Evolutionary conservation across 2,113 vertebrate genomes (phyloP).

Genomic region (Ellobius talpinus): DNA sequence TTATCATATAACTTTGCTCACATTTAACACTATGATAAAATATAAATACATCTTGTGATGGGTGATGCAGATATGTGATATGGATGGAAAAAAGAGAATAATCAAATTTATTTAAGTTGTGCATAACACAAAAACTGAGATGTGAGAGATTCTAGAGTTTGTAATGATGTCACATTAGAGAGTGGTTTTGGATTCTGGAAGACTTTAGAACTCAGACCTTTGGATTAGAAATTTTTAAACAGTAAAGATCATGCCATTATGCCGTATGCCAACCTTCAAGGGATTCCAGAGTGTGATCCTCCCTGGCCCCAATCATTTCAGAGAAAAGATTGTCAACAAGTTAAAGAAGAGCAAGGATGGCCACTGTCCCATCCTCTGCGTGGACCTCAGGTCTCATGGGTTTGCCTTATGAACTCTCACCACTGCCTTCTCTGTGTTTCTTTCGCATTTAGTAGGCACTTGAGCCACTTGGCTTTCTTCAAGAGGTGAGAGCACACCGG

Average conservation of each 20-base stretch:
- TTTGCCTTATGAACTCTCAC: too few species aligned
- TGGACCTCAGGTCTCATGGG: neutral
- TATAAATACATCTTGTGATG: neutral
- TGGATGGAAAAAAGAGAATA: neutral
- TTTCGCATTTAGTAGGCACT: neutral
- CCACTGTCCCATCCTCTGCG: neutral
- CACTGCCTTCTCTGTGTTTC: neutral
- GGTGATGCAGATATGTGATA: neutral
- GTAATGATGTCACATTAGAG: too few species aligned
- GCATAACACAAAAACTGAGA: neutral
- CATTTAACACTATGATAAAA: neutral
- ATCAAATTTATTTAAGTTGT: neutral
- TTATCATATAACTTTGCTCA: neutral
- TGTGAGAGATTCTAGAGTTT: neutral
- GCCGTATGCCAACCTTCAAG: neutral
- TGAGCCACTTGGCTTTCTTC: neutral
- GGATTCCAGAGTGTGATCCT: neutral
- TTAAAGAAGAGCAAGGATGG: neutral
- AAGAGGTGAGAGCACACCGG: neutral
- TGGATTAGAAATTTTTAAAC: neutral
- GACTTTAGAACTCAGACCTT: neutral
- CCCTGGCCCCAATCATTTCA: neutral
- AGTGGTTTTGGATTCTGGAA: neutral
- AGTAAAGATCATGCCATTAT: neutral
- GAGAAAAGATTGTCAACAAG: neutral